Conservation (phyloP, 2,797 vertebrate genomes). For the Thamnophis elegans region DNA sequence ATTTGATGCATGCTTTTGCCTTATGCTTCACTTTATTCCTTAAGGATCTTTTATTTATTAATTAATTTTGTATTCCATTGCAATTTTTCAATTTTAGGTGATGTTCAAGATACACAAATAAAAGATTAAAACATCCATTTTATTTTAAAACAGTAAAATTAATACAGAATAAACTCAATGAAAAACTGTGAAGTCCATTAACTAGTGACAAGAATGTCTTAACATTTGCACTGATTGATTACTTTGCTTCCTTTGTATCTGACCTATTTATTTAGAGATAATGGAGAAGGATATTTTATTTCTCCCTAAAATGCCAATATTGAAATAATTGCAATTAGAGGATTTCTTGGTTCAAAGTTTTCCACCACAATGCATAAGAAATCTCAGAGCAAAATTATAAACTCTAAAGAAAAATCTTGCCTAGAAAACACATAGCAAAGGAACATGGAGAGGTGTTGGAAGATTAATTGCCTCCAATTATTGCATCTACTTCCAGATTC, state of each 20-base stretch:
- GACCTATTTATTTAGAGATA: neutral
- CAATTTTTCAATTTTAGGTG: neutral
- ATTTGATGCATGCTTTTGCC: neutral
- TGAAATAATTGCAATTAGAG: conserved; percentile 64
- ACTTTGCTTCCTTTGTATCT: neutral
- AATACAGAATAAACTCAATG: neutral
- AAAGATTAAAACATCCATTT: neutral
- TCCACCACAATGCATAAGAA: neutral
- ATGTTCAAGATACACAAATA: neutral
- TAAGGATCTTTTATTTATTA: neutral
- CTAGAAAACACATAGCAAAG: conserved; percentile 6
- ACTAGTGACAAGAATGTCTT: neutral
- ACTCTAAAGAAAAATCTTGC: neutral
- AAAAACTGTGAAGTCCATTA: neutral
- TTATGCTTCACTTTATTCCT: neutral
- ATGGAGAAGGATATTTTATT: neutral
- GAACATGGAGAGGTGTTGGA: neutral
- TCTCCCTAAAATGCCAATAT: neutral
- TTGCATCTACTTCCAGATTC: conserved; percentile 18
- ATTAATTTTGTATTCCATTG: neutral
- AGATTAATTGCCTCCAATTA: conserved; percentile 23
- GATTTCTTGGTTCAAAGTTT: conserved; percentile 59
- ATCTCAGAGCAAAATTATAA: neutral
- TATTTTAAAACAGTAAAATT: neutral
- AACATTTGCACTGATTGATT: neutral